Evolutionary conservation across 2,113 vertebrate genomes (phyloP).

Genomic region (Tragelaphus strepsiceros): DNA sequence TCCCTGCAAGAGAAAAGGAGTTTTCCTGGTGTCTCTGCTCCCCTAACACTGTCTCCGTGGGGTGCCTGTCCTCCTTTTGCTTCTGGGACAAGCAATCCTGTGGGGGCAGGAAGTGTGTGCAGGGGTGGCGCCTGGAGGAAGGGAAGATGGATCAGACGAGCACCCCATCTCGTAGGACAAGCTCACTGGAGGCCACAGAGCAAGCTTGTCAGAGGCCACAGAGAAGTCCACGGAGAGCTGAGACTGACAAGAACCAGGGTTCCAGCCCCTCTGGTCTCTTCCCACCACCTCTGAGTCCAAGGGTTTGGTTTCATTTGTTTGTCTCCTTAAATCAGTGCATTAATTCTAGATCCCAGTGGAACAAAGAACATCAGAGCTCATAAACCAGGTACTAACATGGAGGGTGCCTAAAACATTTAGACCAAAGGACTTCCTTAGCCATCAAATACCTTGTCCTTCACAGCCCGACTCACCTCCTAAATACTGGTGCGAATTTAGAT

Average conservation of each 20-base stretch:
- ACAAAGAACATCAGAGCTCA: not conserved
- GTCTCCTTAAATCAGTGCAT: not conserved
- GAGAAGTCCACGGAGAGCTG: not conserved
- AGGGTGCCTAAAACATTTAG: not conserved
- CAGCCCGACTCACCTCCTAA: not conserved
- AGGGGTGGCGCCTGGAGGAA: fast-evolving
- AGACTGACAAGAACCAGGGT: not conserved
- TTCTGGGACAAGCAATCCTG: not conserved
- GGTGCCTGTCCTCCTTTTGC: not conserved
- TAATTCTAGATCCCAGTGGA: not conserved
- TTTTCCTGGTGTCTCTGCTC: not conserved
- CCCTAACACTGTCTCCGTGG: not conserved
- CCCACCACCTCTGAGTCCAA: not conserved
- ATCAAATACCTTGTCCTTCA: not conserved
- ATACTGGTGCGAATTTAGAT: fast-evolving
- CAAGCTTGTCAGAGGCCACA: not conserved
- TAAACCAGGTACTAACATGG: fast-evolving
- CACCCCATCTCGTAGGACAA: fast-evolving
- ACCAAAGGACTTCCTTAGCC: not conserved
- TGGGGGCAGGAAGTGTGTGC: not conserved
- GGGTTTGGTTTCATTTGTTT: not conserved
- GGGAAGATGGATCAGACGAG: not conserved
- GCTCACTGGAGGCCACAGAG: not conserved
- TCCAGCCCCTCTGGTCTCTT: not conserved
- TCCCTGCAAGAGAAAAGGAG: not conserved